phyloP scores from a whole-genome alignment of 2,888 invertebrate genomes.

The Syrista parreyssii region DNA sequence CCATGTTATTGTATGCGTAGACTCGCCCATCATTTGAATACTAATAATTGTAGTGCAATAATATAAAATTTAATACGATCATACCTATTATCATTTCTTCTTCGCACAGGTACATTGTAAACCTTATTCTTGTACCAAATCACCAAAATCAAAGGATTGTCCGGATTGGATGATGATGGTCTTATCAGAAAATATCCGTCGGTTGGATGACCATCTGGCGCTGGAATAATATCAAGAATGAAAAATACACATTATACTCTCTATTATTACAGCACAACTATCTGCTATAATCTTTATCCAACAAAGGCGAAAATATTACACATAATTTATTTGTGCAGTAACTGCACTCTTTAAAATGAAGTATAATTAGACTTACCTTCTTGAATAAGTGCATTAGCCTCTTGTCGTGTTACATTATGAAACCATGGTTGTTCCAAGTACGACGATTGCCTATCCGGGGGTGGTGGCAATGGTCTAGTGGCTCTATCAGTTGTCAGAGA shows the following conservation, averaged over 20 bases:
- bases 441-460: constrained; percentile 44
- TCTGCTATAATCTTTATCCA: background rate
- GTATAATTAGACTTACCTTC: constrained; percentile 46
- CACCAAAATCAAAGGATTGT: constrained; percentile 64
- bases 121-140: constrained; percentile 61
- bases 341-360: background rate
- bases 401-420: constrained; percentile 58
- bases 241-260: background rate
- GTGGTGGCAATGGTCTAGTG: constrained; percentile 57
- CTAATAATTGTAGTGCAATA: background rate
- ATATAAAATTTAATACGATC: background rate
- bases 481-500: constrained; percentile 52
- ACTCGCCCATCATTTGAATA: background rate
- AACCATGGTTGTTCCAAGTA: constrained; percentile 59
- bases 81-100: constrained; percentile 60
- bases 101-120: constrained; percentile 64
- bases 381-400: constrained; percentile 54
- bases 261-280: background rate
- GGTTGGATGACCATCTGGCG: constrained; percentile 47
- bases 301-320: background rate
- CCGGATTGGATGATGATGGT: constrained; percentile 58
- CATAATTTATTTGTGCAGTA: background rate
- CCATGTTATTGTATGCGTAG: background rate
- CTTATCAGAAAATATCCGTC: constrained; percentile 63
- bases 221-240: background rate